Evolutionary conservation across 1,140 invertebrate genomes (phyloP).

Genomic region (Camponotus pennsylvanicus): DNA sequence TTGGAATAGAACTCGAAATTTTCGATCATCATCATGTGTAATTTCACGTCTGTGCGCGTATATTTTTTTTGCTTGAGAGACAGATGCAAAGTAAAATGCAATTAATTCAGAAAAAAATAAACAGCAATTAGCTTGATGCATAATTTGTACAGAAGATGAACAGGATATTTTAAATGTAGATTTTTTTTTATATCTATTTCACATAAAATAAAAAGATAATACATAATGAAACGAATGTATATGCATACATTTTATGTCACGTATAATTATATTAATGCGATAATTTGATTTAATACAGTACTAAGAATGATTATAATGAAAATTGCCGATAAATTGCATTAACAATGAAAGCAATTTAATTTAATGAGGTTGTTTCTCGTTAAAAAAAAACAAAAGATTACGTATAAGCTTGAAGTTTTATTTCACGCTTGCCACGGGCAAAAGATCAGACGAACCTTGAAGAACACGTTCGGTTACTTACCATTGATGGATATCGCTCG

Average conservation of each 20-base stretch:
- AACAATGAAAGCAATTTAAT: not conserved
- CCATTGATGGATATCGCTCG: constrained; percentile 43
- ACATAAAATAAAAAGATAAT: not conserved
- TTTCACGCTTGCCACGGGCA: constrained; percentile 14
- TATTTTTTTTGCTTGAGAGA: not conserved
- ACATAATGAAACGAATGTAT: not conserved
- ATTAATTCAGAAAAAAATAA: not conserved
- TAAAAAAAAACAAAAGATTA: constrained; percentile 2
- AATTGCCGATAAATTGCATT: not conserved
- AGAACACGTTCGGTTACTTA: constrained; percentile 43
- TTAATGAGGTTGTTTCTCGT: not conserved
- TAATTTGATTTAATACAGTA: not conserved
- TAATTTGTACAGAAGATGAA: not conserved
- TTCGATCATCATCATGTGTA: not conserved
- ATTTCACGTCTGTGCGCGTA: not conserved
- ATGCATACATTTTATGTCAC: no score
- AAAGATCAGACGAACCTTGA: not conserved
- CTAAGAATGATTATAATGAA: not conserved
- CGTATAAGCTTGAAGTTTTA: constrained; percentile 22
- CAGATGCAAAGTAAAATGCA: not conserved
- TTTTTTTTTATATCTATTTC: no score
- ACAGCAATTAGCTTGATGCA: not conserved
- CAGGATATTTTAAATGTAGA: not conserved
- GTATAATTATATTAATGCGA: not conserved
- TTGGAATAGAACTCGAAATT: not conserved